A percentile compares a stretch with the other conserved stretches of the same genome.
Conservation (phyloP, 1,140 invertebrate genomes). For the Oedothorax gibbosus region DNA sequence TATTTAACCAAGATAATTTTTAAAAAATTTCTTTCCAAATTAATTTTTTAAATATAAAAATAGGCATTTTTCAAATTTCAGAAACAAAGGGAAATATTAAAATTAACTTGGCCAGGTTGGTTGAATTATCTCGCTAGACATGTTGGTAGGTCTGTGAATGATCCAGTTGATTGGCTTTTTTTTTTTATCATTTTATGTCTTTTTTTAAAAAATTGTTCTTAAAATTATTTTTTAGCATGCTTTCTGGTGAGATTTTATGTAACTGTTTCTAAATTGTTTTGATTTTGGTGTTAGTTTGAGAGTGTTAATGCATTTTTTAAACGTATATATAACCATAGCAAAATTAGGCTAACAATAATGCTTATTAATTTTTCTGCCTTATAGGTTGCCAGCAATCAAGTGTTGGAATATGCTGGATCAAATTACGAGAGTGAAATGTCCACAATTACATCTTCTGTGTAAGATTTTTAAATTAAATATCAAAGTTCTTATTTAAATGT, state of each 20-base stretch:
- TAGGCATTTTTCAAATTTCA: too few species aligned
- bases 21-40: too few species aligned
- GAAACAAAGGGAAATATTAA: too few species aligned
- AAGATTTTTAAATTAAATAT: conserved; percentile 11
- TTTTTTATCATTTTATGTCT: not conserved
- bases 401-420: conserved; percentile 9
- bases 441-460: conserved; percentile 26
- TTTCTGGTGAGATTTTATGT: not conserved
- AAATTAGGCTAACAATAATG: not conserved
- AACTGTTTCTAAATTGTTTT: not conserved
- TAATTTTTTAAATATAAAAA: too few species aligned
- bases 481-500: not conserved
- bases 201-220: not conserved
- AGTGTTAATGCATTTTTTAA: not conserved
- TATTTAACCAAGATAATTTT: too few species aligned
- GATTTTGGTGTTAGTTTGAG: not conserved
- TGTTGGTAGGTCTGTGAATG: too few species aligned
- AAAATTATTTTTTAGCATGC: not conserved
- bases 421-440: conserved; percentile 16
- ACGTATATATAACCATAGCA: not conserved
- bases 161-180: too few species aligned
- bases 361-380: not conserved
- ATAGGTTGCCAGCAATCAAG: conserved; percentile 3
- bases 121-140: too few species aligned
- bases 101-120: too few species aligned